phyloP scores from a whole-genome alignment of 2,113 vertebrate genomes.

The Eubucco bourcierii region DNA sequence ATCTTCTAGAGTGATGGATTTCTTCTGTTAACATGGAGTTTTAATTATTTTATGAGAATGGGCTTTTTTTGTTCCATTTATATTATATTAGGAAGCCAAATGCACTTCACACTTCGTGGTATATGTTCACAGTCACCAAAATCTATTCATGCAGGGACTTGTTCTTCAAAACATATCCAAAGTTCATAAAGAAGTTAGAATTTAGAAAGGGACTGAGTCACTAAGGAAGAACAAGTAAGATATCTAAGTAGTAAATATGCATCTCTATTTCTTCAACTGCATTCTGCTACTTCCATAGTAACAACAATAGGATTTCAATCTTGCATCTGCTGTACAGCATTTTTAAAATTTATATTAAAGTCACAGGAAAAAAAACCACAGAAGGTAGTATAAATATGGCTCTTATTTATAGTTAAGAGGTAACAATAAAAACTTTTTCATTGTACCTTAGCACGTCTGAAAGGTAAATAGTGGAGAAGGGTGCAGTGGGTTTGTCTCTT shows the following conservation, averaged over 20 bases:
- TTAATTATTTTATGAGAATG: not conserved
- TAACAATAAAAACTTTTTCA: not conserved
- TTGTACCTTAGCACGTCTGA: not conserved
- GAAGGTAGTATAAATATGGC: not conserved
- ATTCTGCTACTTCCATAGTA: not conserved
- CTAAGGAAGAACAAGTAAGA: not conserved
- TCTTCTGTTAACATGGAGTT: not conserved
- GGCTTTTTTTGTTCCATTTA: not conserved
- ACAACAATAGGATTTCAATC: not conserved
- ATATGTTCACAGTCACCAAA: not conserved
- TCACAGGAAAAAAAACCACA: not conserved
- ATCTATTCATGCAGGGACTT: not conserved
- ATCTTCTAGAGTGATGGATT: not conserved
- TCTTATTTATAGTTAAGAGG: not conserved
- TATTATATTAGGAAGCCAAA: not conserved
- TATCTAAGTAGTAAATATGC: not conserved
- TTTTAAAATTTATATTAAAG: not conserved
- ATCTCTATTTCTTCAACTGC: not conserved
- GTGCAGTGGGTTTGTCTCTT: accelerated
- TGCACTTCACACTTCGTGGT: not conserved
- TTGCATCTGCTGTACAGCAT: not conserved
- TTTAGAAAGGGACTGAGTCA: not conserved
- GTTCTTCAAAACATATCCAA: not conserved
- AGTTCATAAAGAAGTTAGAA: not conserved
- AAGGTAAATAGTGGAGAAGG: not conserved